Conservation (phyloP, 2,113 vertebrate species). For the Bos taurus region ARS-UCD2.0 NC_037332.1:86164001-86164500, state of each 20-base stretch:
- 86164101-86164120: background rate
- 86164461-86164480: constrained; percentile 76
- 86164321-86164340: background rate
- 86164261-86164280: background rate
- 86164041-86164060: background rate
- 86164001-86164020: background rate
- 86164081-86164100: background rate
- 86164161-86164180: constrained; percentile 35
- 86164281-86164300: background rate
- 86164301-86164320: constrained; percentile 33
- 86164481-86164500: constrained; percentile 70
- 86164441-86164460: constrained; percentile 64
- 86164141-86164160: background rate
- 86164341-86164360: constrained; percentile 22
- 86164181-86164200: constrained; percentile 32
- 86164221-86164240: constrained; percentile 28
- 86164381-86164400: constrained; percentile 26
- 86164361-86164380: background rate
- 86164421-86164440: constrained; percentile 66
- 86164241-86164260: constrained; percentile 14
- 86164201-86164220: constrained; percentile 25
- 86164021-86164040: background rate
- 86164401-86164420: constrained; percentile 52
- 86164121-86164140: background rate
- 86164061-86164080: background rate